Base-by-base conservation (phyloP, 2,797 vertebrate species). In the Hippopotamyrus pictus region DNA sequence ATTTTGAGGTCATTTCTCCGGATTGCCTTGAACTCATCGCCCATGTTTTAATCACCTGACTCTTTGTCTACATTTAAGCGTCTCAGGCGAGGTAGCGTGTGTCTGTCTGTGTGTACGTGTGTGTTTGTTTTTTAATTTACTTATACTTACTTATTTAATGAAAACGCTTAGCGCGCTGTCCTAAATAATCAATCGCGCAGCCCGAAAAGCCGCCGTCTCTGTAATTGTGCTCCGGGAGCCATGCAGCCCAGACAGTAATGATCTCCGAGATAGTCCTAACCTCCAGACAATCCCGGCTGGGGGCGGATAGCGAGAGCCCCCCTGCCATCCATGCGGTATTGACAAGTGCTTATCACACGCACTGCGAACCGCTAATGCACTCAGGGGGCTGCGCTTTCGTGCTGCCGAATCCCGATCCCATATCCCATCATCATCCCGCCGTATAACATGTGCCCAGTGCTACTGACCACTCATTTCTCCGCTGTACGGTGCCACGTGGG, bases 251-350 rank as follows among this genome's bases (percentile, higher is more conserved):
- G 69, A 87, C 50, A 54, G 22, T 79, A 73, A 87, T 57, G 50
- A 79, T 59, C 83, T 85, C 25, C 37, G 22, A 59, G 89, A 54
- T 79, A 69, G 59, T 79, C 53, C 48, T 87, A 73, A 79, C 84
- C 85, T 89, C 87, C 59, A 89, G 89, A 62, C 44, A 51, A 51
- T 59, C 50, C 8, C 37, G 69, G 62, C 86, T 44, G 44, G 44
- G 48, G 53, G 57, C 17, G 93, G 95, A 93, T 90, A 46, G 89
- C 88, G 91, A 91, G 87, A 91, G 93, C 51, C 91, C 90, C 92
- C 92, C 29, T 91, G 73, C 88, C 90, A 90, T 93, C 94, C 92
- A 90, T 90, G 91, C 89, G 92, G 93, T 93, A 94, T 93, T 92
- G 92, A 93, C 93, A 90, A 46, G 69, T 89, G 91, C 8, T 51